Evolutionary conservation across 2,797 vertebrate genomes (phyloP).

Genomic region (Serranus cabrilla): DNA sequence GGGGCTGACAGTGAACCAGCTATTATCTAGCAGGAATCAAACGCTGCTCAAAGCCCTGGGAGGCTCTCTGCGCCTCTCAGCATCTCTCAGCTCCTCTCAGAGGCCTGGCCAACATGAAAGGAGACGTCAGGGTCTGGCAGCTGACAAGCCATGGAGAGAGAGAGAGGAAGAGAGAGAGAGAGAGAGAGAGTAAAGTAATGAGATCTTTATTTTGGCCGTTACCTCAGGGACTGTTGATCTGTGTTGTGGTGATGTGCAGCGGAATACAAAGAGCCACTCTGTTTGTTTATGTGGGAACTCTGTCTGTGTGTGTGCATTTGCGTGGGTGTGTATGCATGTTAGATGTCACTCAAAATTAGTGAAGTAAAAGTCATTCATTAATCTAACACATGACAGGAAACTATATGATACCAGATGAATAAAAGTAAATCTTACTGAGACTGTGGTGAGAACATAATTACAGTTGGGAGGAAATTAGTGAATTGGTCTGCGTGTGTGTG

Average conservation of each 20-base stretch:
- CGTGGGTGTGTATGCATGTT: slow-evolving; percentile 62
- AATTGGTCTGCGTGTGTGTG: slow-evolving; percentile 41
- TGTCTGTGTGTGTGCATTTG: slow-evolving; percentile 20
- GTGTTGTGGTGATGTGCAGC: slow-evolving; percentile 83
- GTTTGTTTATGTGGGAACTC: slow-evolving; percentile 86
- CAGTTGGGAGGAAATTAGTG: slow-evolving; percentile 57
- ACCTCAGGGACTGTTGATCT: slow-evolving; percentile 86
- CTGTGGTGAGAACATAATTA: slow-evolving; percentile 70
- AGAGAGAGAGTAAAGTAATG: slow-evolving; percentile 78
- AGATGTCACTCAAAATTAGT: slow-evolving; percentile 63
- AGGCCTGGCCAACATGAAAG: slow-evolving; percentile 95
- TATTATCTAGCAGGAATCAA: slow-evolving; percentile 99
- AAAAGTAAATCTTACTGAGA: slow-evolving; percentile 65
- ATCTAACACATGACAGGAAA: slow-evolving; percentile 70
- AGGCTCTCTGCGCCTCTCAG: slow-evolving; percentile 84
- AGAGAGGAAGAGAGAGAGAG: slow-evolving; percentile 65
- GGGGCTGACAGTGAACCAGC: slow-evolving; percentile 99
- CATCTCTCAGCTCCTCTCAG: slow-evolving; percentile 83
- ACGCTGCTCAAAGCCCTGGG: slow-evolving; percentile 98
- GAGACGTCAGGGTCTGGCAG: slow-evolving; percentile 98
- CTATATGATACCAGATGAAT: slow-evolving; percentile 61
- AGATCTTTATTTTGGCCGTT: slow-evolving; percentile 88
- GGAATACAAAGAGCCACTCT: slow-evolving; percentile 82
- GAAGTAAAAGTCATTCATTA: slow-evolving; percentile 64
- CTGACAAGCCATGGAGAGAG: slow-evolving; percentile 88